Evolutionary conservation across 2,797 vertebrate species (phyloP), one percentile per base, ranked within the genome.

Genomic region (Enteromius unitaeniatus): DNA sequence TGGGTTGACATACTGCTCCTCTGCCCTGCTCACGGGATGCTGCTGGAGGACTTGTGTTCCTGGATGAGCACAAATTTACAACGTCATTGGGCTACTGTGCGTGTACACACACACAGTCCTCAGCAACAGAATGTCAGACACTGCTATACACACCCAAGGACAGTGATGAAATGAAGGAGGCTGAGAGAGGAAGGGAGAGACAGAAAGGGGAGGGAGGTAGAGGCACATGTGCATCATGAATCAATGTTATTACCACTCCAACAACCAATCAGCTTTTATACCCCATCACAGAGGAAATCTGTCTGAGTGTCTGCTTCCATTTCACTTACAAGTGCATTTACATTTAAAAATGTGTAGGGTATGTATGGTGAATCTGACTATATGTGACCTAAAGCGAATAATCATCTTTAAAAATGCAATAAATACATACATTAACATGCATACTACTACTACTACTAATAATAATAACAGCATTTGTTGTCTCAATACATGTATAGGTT

Each of bases 81-180:
- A 58, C 64, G 73, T 83, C 81, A 83, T 42, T 42, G 45, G 49
- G 72, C 72, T 68, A 21, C 31, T 82, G 42, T 65, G 70, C 51
- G 23, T 64, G 15, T n/a, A 70, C 42, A 47, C 51, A 74, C 42
- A 73, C 53, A 62, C 64, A 64, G 60, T 47, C 58, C 75, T 55
- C 28, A 28, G 68, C 68, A 85, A 42, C 45, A 82, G 85, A 70
- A 69, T 68, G 73, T 84, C 68, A 85, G 76, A 83, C 53, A 73
- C 77, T 65, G 75, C 62, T 76, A 84, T 72, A 75, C 87, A 88
- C 84, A 83, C 86, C 88, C 86, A 84, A 84, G 72, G 84, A 64
- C 86, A 88, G 72, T 49, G 83, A 80, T 84, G 75, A 84, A 85
- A 78, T 84, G 84, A 86, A 64, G 15, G 81, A 42, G 81, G 42